Percentiles rank a stretch among this genome's conserved stretches.
Conservation (phyloP, 2,888 invertebrate genomes). For the Coecobrya sp. region DNA sequence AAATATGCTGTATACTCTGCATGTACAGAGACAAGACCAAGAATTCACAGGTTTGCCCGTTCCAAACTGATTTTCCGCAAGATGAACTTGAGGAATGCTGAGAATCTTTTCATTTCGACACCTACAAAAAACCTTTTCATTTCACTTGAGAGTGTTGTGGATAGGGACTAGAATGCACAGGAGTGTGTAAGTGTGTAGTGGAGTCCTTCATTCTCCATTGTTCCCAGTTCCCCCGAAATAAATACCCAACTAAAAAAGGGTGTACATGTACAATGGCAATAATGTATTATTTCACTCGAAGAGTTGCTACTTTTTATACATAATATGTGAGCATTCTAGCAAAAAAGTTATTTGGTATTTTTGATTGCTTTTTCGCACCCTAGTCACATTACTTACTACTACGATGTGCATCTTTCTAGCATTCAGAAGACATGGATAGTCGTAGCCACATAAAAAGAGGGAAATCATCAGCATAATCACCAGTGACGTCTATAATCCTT, state of each 20-base stretch:
- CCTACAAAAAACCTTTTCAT: slow-evolving; percentile 76
- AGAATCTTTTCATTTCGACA: slow-evolving; percentile 85
- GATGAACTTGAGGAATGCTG: slow-evolving; percentile 83
- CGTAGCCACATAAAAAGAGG: neutral
- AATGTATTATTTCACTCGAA: slow-evolving; percentile 35
- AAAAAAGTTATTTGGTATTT: slow-evolving; percentile 74
- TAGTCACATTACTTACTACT: slow-evolving; percentile 9
- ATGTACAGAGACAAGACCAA: neutral
- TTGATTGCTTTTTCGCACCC: slow-evolving; percentile 80
- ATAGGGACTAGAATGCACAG: neutral
- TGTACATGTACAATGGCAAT: slow-evolving; percentile 11
- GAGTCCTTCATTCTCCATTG: slow-evolving; percentile 35
- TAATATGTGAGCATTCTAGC: slow-evolving; percentile 24
- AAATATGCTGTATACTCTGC: neutral
- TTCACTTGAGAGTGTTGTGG: slow-evolving; percentile 33
- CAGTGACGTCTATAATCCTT: slow-evolving; percentile 39
- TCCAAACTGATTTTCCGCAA: slow-evolving; percentile 82
- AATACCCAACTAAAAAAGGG: slow-evolving; percentile 39
- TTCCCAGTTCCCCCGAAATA: slow-evolving; percentile 26
- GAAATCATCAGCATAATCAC: slow-evolving; percentile 6
- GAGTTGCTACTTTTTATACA: slow-evolving; percentile 22
- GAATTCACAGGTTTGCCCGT: slow-evolving; percentile 70
- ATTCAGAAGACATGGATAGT: no score
- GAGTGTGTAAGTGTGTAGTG: neutral
- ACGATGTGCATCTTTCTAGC: neutral